Percentiles rank a stretch among this genome's conserved stretches.
Evolutionary conservation across 2,113 vertebrate species (phyloP).

Genomic region (Gymnocephalus cernua): DNA sequence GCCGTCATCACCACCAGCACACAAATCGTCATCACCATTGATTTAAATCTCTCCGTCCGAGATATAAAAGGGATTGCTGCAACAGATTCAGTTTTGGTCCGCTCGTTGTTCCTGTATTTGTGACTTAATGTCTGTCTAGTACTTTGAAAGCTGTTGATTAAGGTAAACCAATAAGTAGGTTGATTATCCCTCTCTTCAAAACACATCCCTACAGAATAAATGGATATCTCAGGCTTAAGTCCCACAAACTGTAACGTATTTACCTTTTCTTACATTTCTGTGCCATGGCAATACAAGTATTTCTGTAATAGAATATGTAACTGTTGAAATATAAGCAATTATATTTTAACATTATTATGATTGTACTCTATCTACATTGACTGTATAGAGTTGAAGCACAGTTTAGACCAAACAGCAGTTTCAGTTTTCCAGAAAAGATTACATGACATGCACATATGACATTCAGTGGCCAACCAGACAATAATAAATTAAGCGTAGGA

Average conservation of each 20-base stretch:
- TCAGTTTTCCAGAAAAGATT: background rate
- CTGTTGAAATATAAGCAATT: background rate
- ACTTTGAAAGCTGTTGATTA: constrained; percentile 46
- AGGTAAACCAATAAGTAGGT: background rate
- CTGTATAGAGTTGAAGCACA: background rate
- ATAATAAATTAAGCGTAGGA: background rate
- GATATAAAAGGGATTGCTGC: constrained; percentile 22
- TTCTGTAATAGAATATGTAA: constrained; percentile 28
- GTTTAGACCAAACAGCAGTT: background rate
- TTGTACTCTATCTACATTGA: background rate
- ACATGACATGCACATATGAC: background rate
- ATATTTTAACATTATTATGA: background rate
- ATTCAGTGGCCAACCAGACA: constrained; percentile 30
- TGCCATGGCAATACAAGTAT: constrained; percentile 61
- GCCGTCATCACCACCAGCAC: background rate
- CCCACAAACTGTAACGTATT: background rate
- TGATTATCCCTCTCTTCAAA: background rate
- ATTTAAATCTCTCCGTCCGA: background rate
- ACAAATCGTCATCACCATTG: background rate
- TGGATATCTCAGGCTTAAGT: background rate
- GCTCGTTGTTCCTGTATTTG: constrained; percentile 11
- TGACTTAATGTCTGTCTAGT: constrained; percentile 26
- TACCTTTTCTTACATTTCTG: constrained; percentile 42
- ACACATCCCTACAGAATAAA: constrained; percentile 8
- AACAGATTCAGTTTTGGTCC: background rate